Evolutionary conservation across 2,888 invertebrate genomes (phyloP).

Genomic region (Pachycephus smyrnensis): DNA sequence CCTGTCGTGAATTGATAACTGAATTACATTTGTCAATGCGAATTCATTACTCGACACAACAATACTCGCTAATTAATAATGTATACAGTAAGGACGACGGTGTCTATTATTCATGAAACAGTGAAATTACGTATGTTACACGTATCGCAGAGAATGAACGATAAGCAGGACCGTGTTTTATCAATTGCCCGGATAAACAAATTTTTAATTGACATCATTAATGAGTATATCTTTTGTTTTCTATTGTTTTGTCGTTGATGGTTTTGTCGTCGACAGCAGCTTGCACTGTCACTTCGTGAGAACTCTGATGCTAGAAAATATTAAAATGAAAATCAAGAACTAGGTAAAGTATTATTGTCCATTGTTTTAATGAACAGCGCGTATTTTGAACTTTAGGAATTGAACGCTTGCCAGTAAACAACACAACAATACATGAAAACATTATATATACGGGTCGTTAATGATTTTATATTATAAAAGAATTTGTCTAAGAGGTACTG

Average conservation of each 20-base stretch:
- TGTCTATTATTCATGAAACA: background rate
- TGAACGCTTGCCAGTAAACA: background rate
- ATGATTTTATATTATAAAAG: conserved; percentile 18
- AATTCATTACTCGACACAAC: background rate
- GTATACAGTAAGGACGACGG: background rate
- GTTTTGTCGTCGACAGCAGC: background rate
- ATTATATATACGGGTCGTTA: conserved; percentile 17
- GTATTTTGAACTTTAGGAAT: background rate
- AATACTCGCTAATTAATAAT: background rate
- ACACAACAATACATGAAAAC: background rate
- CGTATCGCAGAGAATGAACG: background rate
- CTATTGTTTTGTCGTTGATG: too few relatives aligned
- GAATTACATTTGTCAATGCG: background rate
- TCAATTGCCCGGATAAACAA: background rate
- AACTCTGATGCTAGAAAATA: background rate
- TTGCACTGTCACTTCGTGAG: background rate
- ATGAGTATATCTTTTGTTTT: too few relatives aligned
- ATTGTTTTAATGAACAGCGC: background rate
- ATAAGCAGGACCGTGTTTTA: background rate
- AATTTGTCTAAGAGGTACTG: conserved; percentile 9
- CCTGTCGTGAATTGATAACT: background rate
- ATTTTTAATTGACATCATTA: background rate
- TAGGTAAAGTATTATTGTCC: background rate
- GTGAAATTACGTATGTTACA: background rate
- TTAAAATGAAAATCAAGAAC: background rate